phyloP scores from a whole-genome alignment of 92 coral and sea anemone species.

The Bergia sp. region DNA sequence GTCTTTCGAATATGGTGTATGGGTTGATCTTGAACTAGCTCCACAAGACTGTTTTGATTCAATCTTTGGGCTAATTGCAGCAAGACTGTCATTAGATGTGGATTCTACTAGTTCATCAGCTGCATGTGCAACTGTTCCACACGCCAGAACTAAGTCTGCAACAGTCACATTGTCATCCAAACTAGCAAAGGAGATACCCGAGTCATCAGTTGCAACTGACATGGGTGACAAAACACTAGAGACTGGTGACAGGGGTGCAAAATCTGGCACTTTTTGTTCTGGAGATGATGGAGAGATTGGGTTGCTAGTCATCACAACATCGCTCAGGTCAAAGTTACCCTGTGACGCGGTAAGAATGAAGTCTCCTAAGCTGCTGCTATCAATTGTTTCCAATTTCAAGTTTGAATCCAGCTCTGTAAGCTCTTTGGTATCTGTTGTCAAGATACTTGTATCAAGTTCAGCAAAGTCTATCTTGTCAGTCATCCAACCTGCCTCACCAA shows the following conservation, averaged over 20 bases:
- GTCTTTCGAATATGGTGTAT: constrained; percentile 42
- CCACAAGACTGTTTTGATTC: neutral
- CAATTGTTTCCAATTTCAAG: constrained; percentile 1
- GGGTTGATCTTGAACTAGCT: constrained; percentile 1
- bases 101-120: neutral
- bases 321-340: constrained; percentile 16
- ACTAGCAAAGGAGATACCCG: constrained; percentile 20
- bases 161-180: constrained; percentile 29
- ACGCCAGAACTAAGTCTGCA: constrained; percentile 8
- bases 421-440: constrained; percentile 43
- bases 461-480: constrained; percentile 88
- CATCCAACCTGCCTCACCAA: constrained; percentile 87
- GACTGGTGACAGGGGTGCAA: constrained; percentile 50
- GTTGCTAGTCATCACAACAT: constrained; percentile 41
- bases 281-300: constrained; percentile 64
- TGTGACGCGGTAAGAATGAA: neutral
- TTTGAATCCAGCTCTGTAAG: constrained; percentile 51
- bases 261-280: constrained; percentile 91
- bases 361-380: constrained; percentile 28
- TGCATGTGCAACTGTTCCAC: constrained; percentile 6
- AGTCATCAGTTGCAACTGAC: constrained; percentile 44
- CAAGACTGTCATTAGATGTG: neutral
- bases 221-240: constrained; percentile 40
- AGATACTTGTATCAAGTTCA: constrained; percentile 51
- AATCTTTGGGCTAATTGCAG: neutral